Base-by-base conservation (phyloP, 2,888 invertebrate genomes). In the Amphipoea oculea region DNA sequence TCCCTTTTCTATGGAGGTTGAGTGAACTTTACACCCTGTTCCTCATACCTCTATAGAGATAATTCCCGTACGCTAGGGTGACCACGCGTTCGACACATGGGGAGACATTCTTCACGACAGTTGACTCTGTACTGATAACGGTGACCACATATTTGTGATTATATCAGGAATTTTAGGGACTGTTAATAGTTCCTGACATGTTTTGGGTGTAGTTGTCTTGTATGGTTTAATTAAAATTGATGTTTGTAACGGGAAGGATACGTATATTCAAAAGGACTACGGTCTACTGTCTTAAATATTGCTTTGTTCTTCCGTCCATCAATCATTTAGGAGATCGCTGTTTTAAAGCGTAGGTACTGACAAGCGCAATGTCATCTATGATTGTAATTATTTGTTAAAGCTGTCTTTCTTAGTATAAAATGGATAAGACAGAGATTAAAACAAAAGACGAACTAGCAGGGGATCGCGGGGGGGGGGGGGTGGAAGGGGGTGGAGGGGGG, bases 11-110 rank as follows among this genome's bases (percentile, higher is more conserved):
- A n/a, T n/a, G n/a, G n/a, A n/a, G n/a, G n/a, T n/a, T n/a, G n/a
- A n/a, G n/a, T n/a, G n/a, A n/a, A n/a, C n/a, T n/a, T n/a, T n/a
- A n/a, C n/a, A n/a, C n/a, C n/a, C n/a, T n/a, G n/a, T n/a, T n/a
- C n/a, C n/a, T n/a, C n/a, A n/a, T n/a, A n/a, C n/a, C n/a, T n/a
- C n/a, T n/a, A n/a, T n/a, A n/a, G n/a, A n/a, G 91, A 91, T 89
- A 91, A 92, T 91, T 87, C 78, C 74, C 84, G 23, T 70, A 73
- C 81, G 76, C 74, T 83, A 75, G 82, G 88, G 86, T 89, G 84
- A 79, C 86, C 84, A 84, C 83, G 83, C 66, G 60, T 74, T 78
- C 84, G 73, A 79, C 74, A 79, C 80, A 68, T 73, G 74, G 78
- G 87, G 68, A 70, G 73, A 80, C 81, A 88, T 89, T 89, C 87